Percentiles rank a stretch among this genome's conserved stretches.
Conservation (phyloP, 2,888 invertebrate genomes). For the Drosophila quinaria region DNA sequence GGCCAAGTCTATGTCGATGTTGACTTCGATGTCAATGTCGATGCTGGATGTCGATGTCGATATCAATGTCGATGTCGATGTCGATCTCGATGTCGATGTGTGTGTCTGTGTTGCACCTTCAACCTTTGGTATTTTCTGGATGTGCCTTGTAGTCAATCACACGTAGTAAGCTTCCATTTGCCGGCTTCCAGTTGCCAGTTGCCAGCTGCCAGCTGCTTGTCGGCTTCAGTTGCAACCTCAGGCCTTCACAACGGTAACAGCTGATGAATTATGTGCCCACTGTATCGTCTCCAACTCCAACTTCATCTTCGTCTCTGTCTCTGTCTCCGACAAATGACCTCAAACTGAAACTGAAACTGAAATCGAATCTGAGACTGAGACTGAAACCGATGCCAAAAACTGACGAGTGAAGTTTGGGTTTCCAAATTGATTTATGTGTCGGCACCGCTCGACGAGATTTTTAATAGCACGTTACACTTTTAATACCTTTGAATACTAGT, state of each 20-base stretch:
- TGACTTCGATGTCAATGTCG: neutral
- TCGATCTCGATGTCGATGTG: slow-evolving; percentile 11
- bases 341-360: slow-evolving; percentile 3
- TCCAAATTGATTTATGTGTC: slow-evolving; percentile 61
- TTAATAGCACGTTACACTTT: slow-evolving; percentile 52
- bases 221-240: neutral
- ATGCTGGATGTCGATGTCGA: neutral
- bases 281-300: neutral
- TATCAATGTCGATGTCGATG: slow-evolving; percentile 12
- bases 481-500: slow-evolving; percentile 48
- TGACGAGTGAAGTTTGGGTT: slow-evolving; percentile 11
- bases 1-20: slow-evolving; percentile 2
- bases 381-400: slow-evolving; percentile 20
- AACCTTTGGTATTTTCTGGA: slow-evolving; percentile 51
- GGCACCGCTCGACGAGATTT: slow-evolving; percentile 52
- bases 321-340: slow-evolving; percentile 42
- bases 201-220: slow-evolving; percentile 20
- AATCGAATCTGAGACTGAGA: slow-evolving; percentile 7
- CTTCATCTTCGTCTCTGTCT: neutral
- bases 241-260: slow-evolving; percentile 6
- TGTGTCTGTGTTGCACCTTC: slow-evolving; percentile 38
- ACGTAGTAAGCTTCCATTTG: slow-evolving; percentile 60
- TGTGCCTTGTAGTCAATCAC: slow-evolving; percentile 66
- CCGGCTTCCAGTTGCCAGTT: slow-evolving; percentile 28
- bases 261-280: slow-evolving; percentile 61